These are phyloP conservation scores for Keiferia lycopersicella DNA, from an alignment of 2,888 invertebrate species.

Conservation along the genomic window DNA sequence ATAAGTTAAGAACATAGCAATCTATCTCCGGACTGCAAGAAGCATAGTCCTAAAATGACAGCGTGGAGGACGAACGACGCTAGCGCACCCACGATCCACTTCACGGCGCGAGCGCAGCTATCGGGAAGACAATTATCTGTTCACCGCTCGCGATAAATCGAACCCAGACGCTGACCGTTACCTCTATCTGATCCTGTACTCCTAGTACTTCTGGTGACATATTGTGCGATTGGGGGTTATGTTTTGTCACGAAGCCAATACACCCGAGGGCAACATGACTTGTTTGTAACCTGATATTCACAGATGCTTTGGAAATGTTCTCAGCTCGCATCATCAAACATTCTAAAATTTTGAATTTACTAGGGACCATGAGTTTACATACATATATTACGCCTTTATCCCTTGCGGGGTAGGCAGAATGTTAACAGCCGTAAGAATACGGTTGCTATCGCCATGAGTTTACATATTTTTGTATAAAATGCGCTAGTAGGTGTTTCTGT, in stretches of 20 bases:
- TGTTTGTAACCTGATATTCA: slow-evolving; percentile 12
- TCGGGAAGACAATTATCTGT: slow-evolving; percentile 62
- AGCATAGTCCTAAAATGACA: slow-evolving; percentile 34
- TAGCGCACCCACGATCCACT: slow-evolving; percentile 60
- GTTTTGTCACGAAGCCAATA: slow-evolving; percentile 28
- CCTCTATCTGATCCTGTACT: slow-evolving; percentile 55
- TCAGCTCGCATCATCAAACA: too few relatives aligned
- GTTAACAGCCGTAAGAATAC: too few relatives aligned
- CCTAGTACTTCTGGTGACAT: slow-evolving; percentile 53
- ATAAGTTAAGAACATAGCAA: not conserved
- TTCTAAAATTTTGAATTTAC: too few relatives aligned
- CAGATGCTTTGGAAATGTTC: not conserved
- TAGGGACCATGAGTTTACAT: too few relatives aligned
- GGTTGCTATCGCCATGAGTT: too few relatives aligned
- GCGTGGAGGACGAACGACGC: slow-evolving; percentile 42
- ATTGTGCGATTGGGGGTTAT: slow-evolving; percentile 40
- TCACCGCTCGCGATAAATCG: slow-evolving; percentile 58
- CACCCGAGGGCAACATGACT: not conserved
- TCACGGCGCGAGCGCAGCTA: slow-evolving; percentile 35
- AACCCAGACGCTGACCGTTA: slow-evolving; percentile 49
- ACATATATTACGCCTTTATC: too few relatives aligned
- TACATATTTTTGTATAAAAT: too few relatives aligned
- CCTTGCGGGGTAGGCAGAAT: too few relatives aligned
- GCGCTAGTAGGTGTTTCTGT: too few relatives aligned
- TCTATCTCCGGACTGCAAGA: slow-evolving; percentile 8